A percentile compares a stretch with the other conserved stretches of the same genome.
Conservation (phyloP, 1,140 invertebrate species). For the Apocrypta bakeri region DNA sequence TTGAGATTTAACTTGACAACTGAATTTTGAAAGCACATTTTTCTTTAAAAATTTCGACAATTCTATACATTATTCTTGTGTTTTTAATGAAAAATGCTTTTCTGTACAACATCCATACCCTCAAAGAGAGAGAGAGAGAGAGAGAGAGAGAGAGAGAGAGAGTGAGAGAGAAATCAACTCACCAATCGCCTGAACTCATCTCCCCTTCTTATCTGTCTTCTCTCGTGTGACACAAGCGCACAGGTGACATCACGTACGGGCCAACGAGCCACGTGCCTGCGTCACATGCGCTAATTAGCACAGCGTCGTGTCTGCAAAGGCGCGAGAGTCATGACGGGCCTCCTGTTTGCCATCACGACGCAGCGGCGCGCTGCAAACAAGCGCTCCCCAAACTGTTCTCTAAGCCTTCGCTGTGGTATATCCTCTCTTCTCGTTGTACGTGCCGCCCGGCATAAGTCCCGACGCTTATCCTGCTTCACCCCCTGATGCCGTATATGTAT, state of each 20-base stretch:
- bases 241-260: constrained; percentile 27
- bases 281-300: constrained; percentile 38
- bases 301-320: constrained; percentile 21
- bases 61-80: too few relatives aligned
- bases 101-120: too few relatives aligned
- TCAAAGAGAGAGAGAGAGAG: too few relatives aligned
- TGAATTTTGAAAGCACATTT: too few relatives aligned
- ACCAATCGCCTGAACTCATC: too few relatives aligned
- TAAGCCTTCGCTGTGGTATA: neutral
- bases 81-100: too few relatives aligned
- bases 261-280: neutral
- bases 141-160: too few relatives aligned
- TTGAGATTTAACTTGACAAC: too few relatives aligned
- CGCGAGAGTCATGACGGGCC: neutral
- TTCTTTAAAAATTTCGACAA: too few relatives aligned
- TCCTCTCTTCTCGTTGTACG: neutral
- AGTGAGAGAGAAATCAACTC: too few relatives aligned
- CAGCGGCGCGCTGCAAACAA: neutral
- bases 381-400: constrained; percentile 3
- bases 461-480: neutral
- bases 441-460: neutral
- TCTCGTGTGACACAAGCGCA: neutral
- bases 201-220: neutral
- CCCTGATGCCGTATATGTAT: neutral
- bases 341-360: neutral